Conservation (phyloP, 1,140 invertebrate genomes). For the Octopus bimaculoides region DNA sequence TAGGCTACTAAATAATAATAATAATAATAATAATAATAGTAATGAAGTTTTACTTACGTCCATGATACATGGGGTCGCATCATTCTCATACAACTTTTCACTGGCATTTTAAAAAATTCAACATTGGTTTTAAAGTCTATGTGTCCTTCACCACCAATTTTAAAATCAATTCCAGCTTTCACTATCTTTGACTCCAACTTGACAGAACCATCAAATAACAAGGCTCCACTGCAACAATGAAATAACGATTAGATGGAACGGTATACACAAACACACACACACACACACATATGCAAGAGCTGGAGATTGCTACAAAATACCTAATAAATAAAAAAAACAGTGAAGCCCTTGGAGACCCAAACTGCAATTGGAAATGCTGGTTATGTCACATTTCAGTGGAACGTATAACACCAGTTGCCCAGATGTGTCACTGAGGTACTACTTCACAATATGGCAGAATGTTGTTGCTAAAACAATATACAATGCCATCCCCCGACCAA, state of each 20-base stretch:
- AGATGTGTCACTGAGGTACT: no score
- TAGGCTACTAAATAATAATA: background rate
- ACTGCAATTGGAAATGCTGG: no score
- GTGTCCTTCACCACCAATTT: slow-evolving; percentile 69
- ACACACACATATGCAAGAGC: no score
- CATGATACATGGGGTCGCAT: slow-evolving; percentile 69
- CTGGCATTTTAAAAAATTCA: slow-evolving; percentile 72
- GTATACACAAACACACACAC: no score
- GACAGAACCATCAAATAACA: slow-evolving; percentile 69
- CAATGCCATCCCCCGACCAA: no score
- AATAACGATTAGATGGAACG: background rate
- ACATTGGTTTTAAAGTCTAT: slow-evolving; percentile 75
- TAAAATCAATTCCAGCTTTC: slow-evolving; percentile 69
- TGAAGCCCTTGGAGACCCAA: no score
- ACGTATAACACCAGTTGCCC: no score
- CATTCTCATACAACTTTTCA: slow-evolving; percentile 79
- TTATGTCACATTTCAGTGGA: no score
- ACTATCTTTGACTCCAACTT: slow-evolving; percentile 70
- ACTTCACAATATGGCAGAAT: no score
- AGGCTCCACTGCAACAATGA: slow-evolving; percentile 65
- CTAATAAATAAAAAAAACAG: no score
- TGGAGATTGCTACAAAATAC: no score
- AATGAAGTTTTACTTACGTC: slow-evolving; percentile 59
- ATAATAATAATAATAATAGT: background rate
- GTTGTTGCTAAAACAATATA: no score